A percentile compares a stretch with the other conserved stretches of the same genome.
These are phyloP conservation scores for Embiotoca jacksoni DNA, from an alignment of 2,113 vertebrate species.

Conservation along the genomic window DNA sequence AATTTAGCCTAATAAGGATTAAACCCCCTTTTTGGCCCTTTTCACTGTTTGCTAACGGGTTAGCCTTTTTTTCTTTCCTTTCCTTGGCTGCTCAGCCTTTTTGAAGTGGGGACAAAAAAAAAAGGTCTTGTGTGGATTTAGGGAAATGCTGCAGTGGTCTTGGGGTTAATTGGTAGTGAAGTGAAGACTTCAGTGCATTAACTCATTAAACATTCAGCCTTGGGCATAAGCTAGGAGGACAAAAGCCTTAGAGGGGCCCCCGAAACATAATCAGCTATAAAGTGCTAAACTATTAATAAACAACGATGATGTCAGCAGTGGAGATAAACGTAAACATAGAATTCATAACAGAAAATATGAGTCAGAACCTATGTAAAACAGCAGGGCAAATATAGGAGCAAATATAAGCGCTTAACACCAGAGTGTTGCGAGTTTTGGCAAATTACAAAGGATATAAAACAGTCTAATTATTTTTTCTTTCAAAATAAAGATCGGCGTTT, in stretches of 20 bases:
- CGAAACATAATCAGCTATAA: slow-evolving; percentile 79
- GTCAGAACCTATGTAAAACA: not conserved
- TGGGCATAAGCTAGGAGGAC: slow-evolving; percentile 64
- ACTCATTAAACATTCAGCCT: slow-evolving; percentile 96
- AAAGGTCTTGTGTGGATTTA: slow-evolving; percentile 94
- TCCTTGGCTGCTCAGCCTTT: slow-evolving; percentile 91
- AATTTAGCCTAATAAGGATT: slow-evolving; percentile 99
- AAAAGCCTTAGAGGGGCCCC: slow-evolving; percentile 80
- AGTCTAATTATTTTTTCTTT: not conserved
- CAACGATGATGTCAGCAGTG: slow-evolving; percentile 38
- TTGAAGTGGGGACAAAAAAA: slow-evolving; percentile 88
- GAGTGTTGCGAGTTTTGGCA: slow-evolving; percentile 8
- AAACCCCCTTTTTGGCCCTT: slow-evolving; percentile 87
- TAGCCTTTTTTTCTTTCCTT: slow-evolving; percentile 95
- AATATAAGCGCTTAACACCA: not conserved
- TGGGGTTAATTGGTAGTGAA: slow-evolving; percentile 97
- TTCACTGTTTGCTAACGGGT: slow-evolving; percentile 96
- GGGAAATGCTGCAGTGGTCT: slow-evolving; percentile 91
- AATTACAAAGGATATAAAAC: slow-evolving; percentile 24
- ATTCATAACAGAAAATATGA: not conserved
- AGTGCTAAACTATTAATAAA: slow-evolving; percentile 68
- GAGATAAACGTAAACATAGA: slow-evolving; percentile 19
- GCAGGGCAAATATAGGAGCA: not conserved
- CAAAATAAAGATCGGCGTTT: slow-evolving; percentile 47
- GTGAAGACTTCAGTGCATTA: slow-evolving; percentile 91